phyloP scores from a whole-genome alignment of 2,113 vertebrate genomes.

The Ageneiosus marmoratus region DNA sequence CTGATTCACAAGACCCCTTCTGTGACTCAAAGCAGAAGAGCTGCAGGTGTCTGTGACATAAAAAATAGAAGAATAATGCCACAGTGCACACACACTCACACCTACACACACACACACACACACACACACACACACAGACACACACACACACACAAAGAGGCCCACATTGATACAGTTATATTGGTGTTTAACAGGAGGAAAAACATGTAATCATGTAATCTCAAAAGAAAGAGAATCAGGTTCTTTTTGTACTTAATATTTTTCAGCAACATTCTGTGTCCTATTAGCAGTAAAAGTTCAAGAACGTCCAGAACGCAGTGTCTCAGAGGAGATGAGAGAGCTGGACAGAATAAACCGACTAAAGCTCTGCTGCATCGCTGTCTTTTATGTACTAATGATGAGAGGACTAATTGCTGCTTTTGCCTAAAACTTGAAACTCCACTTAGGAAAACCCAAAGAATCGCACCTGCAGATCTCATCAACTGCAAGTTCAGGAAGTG shows the following conservation, averaged over 20 bases:
- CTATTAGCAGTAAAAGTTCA: too few species aligned
- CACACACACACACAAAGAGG: neutral
- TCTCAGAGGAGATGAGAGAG: too few species aligned
- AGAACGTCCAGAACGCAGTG: too few species aligned
- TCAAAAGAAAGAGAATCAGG: too few species aligned
- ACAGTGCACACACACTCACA: neutral
- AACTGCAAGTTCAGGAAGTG: neutral
- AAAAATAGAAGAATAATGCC: neutral
- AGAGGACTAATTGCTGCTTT: neutral
- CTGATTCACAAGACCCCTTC: conserved; percentile 30
- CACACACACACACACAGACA: too few species aligned
- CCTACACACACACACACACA: neutral
- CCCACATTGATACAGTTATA: neutral
- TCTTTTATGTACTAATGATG: neutral
- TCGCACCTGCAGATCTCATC: neutral
- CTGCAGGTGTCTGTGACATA: conserved; percentile 19
- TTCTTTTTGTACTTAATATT: neutral
- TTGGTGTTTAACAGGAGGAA: neutral
- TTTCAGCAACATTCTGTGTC: neutral
- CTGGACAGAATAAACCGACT: neutral
- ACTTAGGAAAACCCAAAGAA: neutral
- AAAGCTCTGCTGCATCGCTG: neutral
- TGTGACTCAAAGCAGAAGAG: conserved; percentile 21
- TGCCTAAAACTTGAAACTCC: neutral
- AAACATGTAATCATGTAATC: too few species aligned